Percentiles rank a stretch among this genome's conserved stretches.
phyloP scores from a whole-genome alignment of 2,113 vertebrate genomes.

The Peromyscus polionotus region DNA sequence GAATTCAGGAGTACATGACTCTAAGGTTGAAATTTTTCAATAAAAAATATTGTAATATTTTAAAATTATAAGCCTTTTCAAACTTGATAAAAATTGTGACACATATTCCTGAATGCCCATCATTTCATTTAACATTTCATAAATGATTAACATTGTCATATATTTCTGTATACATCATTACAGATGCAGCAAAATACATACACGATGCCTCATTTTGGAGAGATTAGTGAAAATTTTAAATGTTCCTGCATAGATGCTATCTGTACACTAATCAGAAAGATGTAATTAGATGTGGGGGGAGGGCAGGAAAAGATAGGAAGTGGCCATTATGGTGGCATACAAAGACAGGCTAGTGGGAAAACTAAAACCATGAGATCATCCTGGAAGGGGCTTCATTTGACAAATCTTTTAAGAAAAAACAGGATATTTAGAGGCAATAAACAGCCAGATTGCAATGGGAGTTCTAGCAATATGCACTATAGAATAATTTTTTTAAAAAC shows the following conservation, averaged over 20 bases:
- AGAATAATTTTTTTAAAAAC: neutral
- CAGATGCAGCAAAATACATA: neutral
- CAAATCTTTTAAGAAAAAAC: neutral
- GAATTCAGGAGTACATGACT: neutral
- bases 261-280: neutral
- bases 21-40: neutral
- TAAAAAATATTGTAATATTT: neutral
- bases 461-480: neutral
- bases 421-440: neutral
- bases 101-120: neutral
- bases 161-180: neutral
- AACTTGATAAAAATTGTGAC: constrained; percentile 1
- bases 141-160: neutral
- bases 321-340: neutral
- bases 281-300: neutral
- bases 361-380: neutral
- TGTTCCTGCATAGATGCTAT: neutral
- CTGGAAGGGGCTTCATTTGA: neutral
- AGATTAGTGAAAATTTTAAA: neutral
- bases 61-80: constrained; percentile 17
- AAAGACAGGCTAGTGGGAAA: neutral
- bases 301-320: neutral
- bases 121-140: neutral
- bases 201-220: neutral
- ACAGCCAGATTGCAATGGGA: neutral